A percentile compares a stretch with the other conserved stretches of the same genome.
These are phyloP conservation scores for Hirtodrosophila histrioides DNA, from an alignment of 2,888 invertebrate genomes.

Conservation along the genomic window DNA sequence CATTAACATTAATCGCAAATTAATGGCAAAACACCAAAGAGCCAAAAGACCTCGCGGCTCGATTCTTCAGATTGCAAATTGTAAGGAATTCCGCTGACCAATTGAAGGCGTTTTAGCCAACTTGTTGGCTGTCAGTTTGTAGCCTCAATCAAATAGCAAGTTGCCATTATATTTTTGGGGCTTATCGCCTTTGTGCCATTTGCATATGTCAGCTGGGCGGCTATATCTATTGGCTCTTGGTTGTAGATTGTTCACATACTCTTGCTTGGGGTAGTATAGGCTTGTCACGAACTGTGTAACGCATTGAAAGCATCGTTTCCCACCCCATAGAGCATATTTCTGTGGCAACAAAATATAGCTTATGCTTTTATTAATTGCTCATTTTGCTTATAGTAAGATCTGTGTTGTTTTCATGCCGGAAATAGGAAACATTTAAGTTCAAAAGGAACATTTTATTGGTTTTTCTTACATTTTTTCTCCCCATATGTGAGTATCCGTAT, in stretches of 20 bases:
- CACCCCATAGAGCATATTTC: no score
- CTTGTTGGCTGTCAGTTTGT: constrained; percentile 33
- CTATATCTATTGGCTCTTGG: constrained; percentile 9
- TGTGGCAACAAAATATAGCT: no score
- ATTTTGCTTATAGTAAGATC: no score
- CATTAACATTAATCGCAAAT: constrained; percentile 70
- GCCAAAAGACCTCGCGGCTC: constrained; percentile 7
- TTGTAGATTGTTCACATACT: constrained; percentile 11
- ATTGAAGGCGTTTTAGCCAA: constrained; percentile 36
- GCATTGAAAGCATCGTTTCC: no score
- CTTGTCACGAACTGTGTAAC: no score
- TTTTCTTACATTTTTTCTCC: no score
- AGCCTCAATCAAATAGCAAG: constrained; percentile 46
- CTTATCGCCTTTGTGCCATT: constrained; percentile 57
- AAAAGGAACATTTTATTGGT: no score
- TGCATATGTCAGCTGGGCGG: constrained; percentile 75
- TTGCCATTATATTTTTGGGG: constrained; percentile 36
- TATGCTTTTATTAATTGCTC: no score
- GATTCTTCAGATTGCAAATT: constrained; percentile 21
- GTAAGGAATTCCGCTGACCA: constrained; percentile 37
- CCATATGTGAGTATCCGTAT: no score
- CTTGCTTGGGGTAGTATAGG: no score
- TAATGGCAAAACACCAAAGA: constrained; percentile 47
- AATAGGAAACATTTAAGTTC: no score
- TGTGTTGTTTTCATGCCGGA: no score